Percentiles rank a stretch among this genome's conserved stretches.
Evolutionary conservation across 1,140 invertebrate species (phyloP).

Genomic region (Aphis craccivora): DNA sequence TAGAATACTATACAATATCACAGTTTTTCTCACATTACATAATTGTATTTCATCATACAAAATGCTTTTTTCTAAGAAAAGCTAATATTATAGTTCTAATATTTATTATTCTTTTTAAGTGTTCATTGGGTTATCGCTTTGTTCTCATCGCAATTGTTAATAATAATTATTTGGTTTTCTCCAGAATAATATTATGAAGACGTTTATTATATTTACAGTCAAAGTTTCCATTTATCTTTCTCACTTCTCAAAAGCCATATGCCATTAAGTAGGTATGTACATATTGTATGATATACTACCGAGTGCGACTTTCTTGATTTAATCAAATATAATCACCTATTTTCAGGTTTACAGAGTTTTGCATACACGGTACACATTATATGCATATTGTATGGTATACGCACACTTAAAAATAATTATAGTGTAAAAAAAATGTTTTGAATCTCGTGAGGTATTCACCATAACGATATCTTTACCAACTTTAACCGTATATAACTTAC

Average conservation of each 20-base stretch:
- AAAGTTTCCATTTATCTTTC: not conserved
- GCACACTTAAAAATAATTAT: not conserved
- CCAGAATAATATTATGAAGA: not conserved
- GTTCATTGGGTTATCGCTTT: not conserved
- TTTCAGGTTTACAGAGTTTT: not conserved
- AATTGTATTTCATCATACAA: not conserved
- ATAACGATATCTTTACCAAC: not conserved
- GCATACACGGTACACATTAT: not conserved
- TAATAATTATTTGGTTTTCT: not conserved
- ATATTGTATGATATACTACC: not conserved
- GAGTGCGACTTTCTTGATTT: not conserved
- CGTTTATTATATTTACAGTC: not conserved
- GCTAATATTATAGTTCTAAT: not conserved
- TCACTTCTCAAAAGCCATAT: not conserved
- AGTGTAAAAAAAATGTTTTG: not conserved
- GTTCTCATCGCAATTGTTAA: not conserved
- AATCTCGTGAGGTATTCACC: not conserved
- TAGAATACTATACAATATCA: not conserved
- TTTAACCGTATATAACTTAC: not conserved
- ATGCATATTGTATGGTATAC: not conserved
- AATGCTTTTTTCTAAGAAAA: not conserved
- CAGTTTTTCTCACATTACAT: not conserved
- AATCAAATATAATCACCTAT: not conserved
- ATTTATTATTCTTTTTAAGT: not conserved
- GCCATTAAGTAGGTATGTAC: not conserved